phyloP scores from a whole-genome alignment of 2,888 invertebrate species.

The Leptothorax acervorum region DNA sequence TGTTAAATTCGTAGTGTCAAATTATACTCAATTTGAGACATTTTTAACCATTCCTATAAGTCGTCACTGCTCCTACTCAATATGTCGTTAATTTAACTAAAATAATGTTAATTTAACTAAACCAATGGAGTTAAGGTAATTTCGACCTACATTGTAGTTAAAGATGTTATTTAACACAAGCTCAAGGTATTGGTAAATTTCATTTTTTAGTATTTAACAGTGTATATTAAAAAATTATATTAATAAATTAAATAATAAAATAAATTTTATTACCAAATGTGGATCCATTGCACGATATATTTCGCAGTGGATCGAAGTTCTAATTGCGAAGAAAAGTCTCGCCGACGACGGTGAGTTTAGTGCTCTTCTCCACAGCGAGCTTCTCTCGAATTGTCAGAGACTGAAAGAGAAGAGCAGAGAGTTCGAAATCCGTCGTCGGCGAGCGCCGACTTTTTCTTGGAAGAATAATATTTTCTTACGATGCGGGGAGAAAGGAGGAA shows the following conservation, averaged over 20 bases:
- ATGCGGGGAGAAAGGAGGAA: slow-evolving; percentile 61
- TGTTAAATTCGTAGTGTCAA: no score
- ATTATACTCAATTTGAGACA: no score
- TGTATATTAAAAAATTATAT: neutral
- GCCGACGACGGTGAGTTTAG: slow-evolving; percentile 42
- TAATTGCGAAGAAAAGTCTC: slow-evolving; percentile 38
- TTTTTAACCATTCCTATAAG: no score
- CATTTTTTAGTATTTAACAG: no score
- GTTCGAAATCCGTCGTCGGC: slow-evolving; percentile 56
- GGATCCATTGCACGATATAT: neutral
- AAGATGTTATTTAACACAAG: no score
- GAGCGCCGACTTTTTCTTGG: slow-evolving; percentile 66
- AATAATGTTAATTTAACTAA: no score
- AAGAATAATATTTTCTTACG: slow-evolving; percentile 77
- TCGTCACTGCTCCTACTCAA: no score
- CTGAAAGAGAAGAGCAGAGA: slow-evolving; percentile 44
- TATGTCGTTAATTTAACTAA: no score
- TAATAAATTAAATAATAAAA: neutral
- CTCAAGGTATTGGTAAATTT: no score
- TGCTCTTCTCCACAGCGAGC: slow-evolving; percentile 42
- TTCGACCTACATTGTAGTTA: no score
- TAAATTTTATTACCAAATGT: slow-evolving; percentile 2
- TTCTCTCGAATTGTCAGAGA: slow-evolving; percentile 20
- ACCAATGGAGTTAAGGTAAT: no score
- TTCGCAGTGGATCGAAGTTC: slow-evolving; percentile 13